phyloP scores from a whole-genome alignment of 2,888 invertebrate genomes.

The Acanthosepion lycidas region DNA sequence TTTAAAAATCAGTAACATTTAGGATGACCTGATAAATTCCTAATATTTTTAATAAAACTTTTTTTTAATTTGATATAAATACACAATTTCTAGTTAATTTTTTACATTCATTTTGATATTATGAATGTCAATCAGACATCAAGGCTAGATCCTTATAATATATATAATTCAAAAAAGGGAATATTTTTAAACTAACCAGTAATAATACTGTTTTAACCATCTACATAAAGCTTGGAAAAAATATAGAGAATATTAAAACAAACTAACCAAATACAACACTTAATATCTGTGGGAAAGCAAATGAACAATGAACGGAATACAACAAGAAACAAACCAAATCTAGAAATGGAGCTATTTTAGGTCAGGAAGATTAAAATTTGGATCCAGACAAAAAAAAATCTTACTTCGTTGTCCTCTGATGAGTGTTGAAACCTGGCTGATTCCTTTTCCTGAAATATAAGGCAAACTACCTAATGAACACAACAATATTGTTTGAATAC shows the following conservation, averaged over 20 bases:
- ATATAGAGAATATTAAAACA: not conserved
- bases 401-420: constrained; percentile 45
- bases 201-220: not conserved
- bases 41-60: not conserved
- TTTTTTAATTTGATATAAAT: not conserved
- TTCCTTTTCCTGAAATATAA: constrained; percentile 45
- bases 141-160: not conserved
- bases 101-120: not conserved
- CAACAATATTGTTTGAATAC: not conserved
- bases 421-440: constrained; percentile 41
- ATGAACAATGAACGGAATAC: not conserved
- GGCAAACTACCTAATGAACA: constrained; percentile 41
- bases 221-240: not conserved
- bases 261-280: constrained; percentile 33
- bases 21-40: not conserved
- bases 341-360: constrained; percentile 12
- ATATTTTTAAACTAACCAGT: not conserved
- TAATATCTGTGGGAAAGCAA: constrained; percentile 4
- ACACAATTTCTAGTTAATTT: not conserved
- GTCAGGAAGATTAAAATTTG: constrained; percentile 11
- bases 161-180: not conserved
- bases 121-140: not conserved
- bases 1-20: not conserved
- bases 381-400: constrained; percentile 42
- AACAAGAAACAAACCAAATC: not conserved